Evolutionary conservation across 2,888 invertebrate species (phyloP), one percentile per base, ranked within the genome.

Genomic region (Muschampia staudingeri): DNA sequence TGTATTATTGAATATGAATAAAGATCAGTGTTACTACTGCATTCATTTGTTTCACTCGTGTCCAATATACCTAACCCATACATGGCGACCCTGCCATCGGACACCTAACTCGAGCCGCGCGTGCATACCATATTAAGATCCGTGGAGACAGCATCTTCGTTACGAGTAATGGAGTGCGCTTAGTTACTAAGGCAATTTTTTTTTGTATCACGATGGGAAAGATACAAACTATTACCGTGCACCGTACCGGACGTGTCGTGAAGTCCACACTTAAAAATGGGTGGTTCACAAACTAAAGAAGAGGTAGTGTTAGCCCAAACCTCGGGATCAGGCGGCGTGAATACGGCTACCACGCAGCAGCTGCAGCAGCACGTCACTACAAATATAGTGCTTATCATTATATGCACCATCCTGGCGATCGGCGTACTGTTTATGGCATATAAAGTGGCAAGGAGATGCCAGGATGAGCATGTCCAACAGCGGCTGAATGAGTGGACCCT

Each of bases 31-130:
- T 42, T 52, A 52, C 14, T 52, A 52, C n/a, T 16, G 52, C 52
- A 52, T n/a, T 16, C n/a, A n/a, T 12, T 52, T 0, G 52, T 56
- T 56, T 56, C 56, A 56, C n/a, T 56, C 19, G 8, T 56, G 0
- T 56, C 52, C 16, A 40, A 42, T 42, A 42, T 12, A 42, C 19
- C 19, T 3, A 8, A 19, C 9, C 70, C n/a, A 42, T 42, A 70
- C 30, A 70, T 70, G 70, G 70, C 70, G 42, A 70, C 70, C 42
- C 70, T 70, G 25, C 65, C 16, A 61, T 80, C 61, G 69, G 48
- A 42, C 3, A 70, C 30, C 7, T 30, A 70, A 11, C 37, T 7
- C 69, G n/a, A 44, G 72, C 72, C 48, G 48, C 40, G 72, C 34
- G 40, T 44, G 48, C 48, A 30, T 30, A 30, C 12, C 37, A 30